A percentile compares a stretch with the other conserved stretches of the same genome.
phyloP scores from a whole-genome alignment of 2,888 invertebrate species.

The Drosophila nr. perissopoda region DNA sequence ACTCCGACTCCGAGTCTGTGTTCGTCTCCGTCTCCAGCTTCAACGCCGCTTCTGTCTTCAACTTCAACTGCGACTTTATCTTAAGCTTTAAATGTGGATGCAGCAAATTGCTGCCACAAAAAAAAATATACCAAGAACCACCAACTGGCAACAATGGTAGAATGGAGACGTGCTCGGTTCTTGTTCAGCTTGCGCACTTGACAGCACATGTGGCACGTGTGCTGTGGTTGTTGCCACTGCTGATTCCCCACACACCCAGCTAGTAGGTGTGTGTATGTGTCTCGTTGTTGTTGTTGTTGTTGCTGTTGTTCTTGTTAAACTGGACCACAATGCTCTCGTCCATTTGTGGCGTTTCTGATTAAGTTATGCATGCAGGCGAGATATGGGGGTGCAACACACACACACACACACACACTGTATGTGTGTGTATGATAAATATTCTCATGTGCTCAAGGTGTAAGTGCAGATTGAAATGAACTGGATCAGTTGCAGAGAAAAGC shows the following conservation, averaged over 20 bases:
- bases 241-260: slow-evolving; percentile 9
- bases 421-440: slow-evolving; percentile 19
- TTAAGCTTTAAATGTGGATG: slow-evolving; percentile 59
- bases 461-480: slow-evolving; percentile 46
- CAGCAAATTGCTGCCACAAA: slow-evolving; percentile 70
- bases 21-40: slow-evolving; percentile 29
- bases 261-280: slow-evolving; percentile 18
- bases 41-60: slow-evolving; percentile 1
- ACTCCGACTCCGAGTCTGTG: slow-evolving; percentile 3
- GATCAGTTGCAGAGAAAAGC: slow-evolving; percentile 12
- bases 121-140: slow-evolving; percentile 56
- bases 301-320: slow-evolving; percentile 27
- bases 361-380: slow-evolving; percentile 5
- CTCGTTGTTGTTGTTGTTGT: slow-evolving; percentile 19
- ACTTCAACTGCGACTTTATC: slow-evolving; percentile 34
- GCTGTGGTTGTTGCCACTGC: slow-evolving; percentile 44
- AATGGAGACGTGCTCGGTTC: slow-evolving; percentile 53
- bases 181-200: slow-evolving; percentile 68
- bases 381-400: slow-evolving; percentile 27
- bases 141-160: slow-evolving; percentile 56
- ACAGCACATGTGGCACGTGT: slow-evolving; percentile 80
- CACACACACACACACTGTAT: not conserved
- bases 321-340: slow-evolving; percentile 36
- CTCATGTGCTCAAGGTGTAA: slow-evolving; percentile 43
- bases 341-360: slow-evolving; percentile 33